phyloP scores from a whole-genome alignment of 2,113 vertebrate species.

The Sylvia atricapilla region DNA sequence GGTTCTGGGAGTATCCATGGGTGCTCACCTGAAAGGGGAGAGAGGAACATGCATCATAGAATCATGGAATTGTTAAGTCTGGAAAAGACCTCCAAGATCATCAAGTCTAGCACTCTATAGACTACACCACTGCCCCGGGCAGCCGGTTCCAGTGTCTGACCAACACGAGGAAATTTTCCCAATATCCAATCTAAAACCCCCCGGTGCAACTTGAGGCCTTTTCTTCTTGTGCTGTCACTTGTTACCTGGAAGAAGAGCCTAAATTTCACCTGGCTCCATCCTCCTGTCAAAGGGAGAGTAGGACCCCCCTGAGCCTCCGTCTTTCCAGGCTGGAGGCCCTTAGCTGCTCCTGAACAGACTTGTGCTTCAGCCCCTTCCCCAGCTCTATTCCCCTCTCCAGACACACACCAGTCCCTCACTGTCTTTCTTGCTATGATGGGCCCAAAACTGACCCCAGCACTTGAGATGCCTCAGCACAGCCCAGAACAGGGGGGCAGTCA shows the following conservation, averaged over 20 bases:
- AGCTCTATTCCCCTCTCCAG: not conserved
- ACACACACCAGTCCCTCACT: fast-evolving
- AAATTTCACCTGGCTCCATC: not conserved
- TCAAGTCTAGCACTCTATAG: not conserved
- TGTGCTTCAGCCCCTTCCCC: not conserved
- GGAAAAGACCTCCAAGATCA: not conserved
- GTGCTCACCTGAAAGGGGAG: conserved; percentile 87
- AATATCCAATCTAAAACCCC: not conserved
- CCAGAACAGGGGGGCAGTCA: not conserved
- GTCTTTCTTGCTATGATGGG: not conserved
- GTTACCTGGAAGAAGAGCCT: not conserved
- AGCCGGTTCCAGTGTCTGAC: not conserved
- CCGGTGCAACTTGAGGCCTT: not conserved
- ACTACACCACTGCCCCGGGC: not conserved
- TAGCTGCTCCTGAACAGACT: not conserved
- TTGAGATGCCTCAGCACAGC: not conserved
- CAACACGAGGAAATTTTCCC: not conserved
- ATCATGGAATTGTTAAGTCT: not conserved
- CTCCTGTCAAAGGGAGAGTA: not conserved
- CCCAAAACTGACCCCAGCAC: not conserved
- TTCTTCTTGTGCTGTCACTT: not conserved
- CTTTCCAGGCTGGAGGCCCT: not conserved
- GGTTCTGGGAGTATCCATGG: conserved; percentile 98
- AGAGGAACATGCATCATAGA: fast-evolving
- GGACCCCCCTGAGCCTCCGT: not conserved